Percentiles rank a stretch among this genome's conserved stretches.
Conservation (phyloP, 2,797 vertebrate species). For the Kryptopterus vitreolus region DNA sequence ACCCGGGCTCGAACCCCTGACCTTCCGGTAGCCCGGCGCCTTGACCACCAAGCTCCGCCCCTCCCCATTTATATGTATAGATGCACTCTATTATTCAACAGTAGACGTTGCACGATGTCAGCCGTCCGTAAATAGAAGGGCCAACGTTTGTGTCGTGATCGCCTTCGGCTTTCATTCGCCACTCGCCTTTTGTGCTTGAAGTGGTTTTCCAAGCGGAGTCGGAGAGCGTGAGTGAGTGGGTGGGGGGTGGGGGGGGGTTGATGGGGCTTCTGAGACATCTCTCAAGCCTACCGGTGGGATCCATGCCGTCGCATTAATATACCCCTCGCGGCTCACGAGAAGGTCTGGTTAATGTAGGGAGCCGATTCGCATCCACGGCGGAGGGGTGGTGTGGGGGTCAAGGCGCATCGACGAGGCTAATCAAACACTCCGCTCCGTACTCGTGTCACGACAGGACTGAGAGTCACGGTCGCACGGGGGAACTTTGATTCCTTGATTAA, state of each 20-base stretch:
- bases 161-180: conserved; percentile 26
- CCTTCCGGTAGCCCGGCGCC: too few relatives aligned
- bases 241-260: background rate
- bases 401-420: conserved; percentile 32
- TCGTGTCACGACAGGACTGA: background rate
- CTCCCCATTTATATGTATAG: too few relatives aligned
- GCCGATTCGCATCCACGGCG: conserved; percentile 22
- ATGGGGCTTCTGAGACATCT: conserved; percentile 28
- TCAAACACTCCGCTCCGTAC: conserved; percentile 24
- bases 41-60: too few relatives aligned
- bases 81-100: background rate
- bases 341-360: conserved; percentile 13
- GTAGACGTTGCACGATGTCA: conserved; percentile 8
- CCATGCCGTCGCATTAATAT: conserved; percentile 12
- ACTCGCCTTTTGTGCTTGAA: conserved; percentile 49
- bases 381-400: conserved; percentile 1
- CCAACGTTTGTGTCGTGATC: conserved; percentile 44
- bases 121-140: conserved; percentile 25
- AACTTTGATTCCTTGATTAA: conserved; percentile 14
- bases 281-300: conserved; percentile 23
- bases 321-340: conserved; percentile 16
- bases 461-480: conserved; percentile 1
- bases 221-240: conserved; percentile 18
- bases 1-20: too few relatives aligned
- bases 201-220: conserved; percentile 43